These are phyloP conservation scores for Dipodomys ordii DNA, from an alignment of 2,113 vertebrate genomes.

Conservation along the genomic window DNA sequence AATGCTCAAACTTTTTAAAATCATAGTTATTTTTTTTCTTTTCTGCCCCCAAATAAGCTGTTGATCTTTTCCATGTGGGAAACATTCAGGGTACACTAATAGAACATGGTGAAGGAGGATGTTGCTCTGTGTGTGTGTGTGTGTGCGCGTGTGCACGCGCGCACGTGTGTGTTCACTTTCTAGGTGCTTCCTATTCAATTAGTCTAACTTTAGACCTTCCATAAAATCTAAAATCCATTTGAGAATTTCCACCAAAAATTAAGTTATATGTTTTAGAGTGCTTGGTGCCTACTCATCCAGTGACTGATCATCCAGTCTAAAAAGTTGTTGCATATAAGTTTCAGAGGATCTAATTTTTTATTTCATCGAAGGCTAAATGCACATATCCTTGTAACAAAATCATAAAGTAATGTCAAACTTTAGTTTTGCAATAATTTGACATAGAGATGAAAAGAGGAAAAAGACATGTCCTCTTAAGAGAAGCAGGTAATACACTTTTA, in stretches of 20 bases:
- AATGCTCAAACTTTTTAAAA: no score
- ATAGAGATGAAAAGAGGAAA: neutral
- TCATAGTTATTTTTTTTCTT: no score
- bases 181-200: neutral
- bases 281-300: slow-evolving; percentile 77
- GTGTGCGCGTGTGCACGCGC: neutral
- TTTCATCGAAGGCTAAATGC: slow-evolving; percentile 75
- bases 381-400: slow-evolving; percentile 45
- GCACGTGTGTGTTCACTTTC: neutral
- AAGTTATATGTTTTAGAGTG: neutral
- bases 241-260: slow-evolving; percentile 3
- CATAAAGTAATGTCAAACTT: slow-evolving; percentile 56
- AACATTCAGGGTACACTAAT: no score
- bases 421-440: slow-evolving; percentile 27
- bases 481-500: neutral
- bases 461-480: neutral
- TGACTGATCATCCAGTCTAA: slow-evolving; percentile 83
- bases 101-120: no score
- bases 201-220: neutral
- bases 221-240: slow-evolving; percentile 41
- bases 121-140: no score
- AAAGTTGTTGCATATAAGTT: slow-evolving; percentile 82
- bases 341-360: slow-evolving; percentile 82
- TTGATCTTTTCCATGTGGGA: no score
- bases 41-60: no score